A percentile compares a stretch with the other conserved stretches of the same genome.
Evolutionary conservation across 2,888 invertebrate genomes (phyloP).

Genomic region (Drosophila phalerata): DNA sequence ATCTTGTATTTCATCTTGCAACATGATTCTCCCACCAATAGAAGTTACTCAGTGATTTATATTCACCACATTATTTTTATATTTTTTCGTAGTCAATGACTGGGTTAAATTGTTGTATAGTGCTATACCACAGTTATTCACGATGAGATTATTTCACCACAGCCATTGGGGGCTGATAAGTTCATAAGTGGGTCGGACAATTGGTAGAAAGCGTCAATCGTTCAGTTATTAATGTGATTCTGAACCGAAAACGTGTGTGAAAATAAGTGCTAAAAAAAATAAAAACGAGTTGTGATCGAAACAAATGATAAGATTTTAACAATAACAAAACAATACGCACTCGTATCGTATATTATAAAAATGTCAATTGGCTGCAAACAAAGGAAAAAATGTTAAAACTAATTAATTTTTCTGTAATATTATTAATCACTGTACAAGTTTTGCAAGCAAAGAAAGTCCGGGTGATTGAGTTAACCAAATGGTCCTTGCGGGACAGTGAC

Average conservation of each 20-base stretch:
- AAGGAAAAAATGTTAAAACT: slow-evolving; percentile 42
- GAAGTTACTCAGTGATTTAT: neutral
- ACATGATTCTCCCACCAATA: too few relatives aligned
- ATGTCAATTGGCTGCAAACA: slow-evolving; percentile 24
- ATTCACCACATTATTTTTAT: neutral
- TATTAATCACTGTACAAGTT: slow-evolving; percentile 11
- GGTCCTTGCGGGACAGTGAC: slow-evolving; percentile 76
- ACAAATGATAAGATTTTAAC: slow-evolving; percentile 48
- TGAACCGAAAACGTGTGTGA: slow-evolving; percentile 39
- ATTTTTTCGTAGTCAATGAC: neutral
- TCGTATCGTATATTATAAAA: slow-evolving; percentile 5
- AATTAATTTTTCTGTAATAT: slow-evolving; percentile 10
- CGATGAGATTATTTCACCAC: slow-evolving; percentile 49
- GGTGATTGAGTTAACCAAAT: slow-evolving; percentile 72
- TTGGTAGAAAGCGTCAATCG: slow-evolving; percentile 32
- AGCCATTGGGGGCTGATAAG: slow-evolving; percentile 48
- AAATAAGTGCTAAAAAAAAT: slow-evolving; percentile 9
- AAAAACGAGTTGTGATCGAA: neutral
- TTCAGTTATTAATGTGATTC: slow-evolving; percentile 58
- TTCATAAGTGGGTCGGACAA: slow-evolving; percentile 37
- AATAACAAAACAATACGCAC: slow-evolving; percentile 19
- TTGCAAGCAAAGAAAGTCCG: slow-evolving; percentile 58
- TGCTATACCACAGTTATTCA: slow-evolving; percentile 12
- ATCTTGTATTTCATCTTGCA: too few relatives aligned
- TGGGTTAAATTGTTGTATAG: neutral